Base-by-base conservation (phyloP, 2,113 vertebrate genomes). In the Xiphophorus maculatus region DNA sequence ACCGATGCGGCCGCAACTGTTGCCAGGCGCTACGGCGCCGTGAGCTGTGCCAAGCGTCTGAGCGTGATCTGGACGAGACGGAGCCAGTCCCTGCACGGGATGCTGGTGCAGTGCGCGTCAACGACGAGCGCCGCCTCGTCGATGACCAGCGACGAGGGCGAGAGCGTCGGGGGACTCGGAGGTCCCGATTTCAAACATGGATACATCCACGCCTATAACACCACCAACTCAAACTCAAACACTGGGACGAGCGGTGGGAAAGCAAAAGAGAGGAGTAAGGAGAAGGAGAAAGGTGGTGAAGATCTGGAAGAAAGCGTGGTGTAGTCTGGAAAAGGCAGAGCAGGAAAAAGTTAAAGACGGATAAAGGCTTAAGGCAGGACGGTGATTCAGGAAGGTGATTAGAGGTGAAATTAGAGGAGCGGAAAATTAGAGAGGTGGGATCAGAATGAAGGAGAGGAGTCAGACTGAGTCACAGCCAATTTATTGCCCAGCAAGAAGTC, bases 261-360 rank as follows among this genome's bases (percentile, higher is more conserved):
- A 61, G 66, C 66, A 4, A 65, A 85, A 71, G 90, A 90, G 15
- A 83, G 19, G 62, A 78, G 65, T 22, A 81, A 42, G 35, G 90
- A 89, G 61, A 87, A 87, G 27, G 87, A 72, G 4, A 89, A 87
- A 61, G 87, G 86, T 0, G 81, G 81, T 0, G 94, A 96, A 64
- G 93, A 96, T 80, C 91, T 97, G 77, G 96, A 97, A 80, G 96
- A 97, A 88, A 97, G 96, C 2, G 93, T 97, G 69, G 96, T 97
- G 54, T 97, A 95, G 83, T 51, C 25, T 58, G 60, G 3, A 15
- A 27, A 32, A 69, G 48, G 40, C 0, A 13, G 61, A 69, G 63
- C 32, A 51, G 58, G 64, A 72, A 77, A 25, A n/a, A n/a, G 51
- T 22, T 17, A 58, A 51, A 10, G 29, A 82, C 29, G 66, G 68